Percentiles rank a stretch among this genome's conserved stretches.
Evolutionary conservation across 2,113 vertebrate species (phyloP).

Genomic region (Osmerus mordax): DNA sequence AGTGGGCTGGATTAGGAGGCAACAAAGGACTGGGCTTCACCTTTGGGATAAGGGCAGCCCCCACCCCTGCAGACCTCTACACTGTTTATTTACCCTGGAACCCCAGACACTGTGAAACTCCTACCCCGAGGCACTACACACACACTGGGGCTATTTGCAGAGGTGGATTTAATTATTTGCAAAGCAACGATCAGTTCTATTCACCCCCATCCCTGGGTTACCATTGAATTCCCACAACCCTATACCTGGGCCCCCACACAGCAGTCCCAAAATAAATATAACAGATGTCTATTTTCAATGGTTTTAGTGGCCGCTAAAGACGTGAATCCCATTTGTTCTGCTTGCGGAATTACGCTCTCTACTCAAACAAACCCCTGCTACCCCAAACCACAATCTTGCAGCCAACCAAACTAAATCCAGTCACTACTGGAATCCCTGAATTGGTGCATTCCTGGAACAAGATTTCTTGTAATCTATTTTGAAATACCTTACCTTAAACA

Average conservation of each 20-base stretch:
- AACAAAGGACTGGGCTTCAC: slow-evolving; percentile 70
- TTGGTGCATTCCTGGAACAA: slow-evolving; percentile 50
- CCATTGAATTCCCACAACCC: slow-evolving; percentile 48
- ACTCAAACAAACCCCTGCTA: slow-evolving; percentile 46
- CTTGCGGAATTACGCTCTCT: slow-evolving; percentile 54
- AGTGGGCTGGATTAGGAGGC: slow-evolving; percentile 66
- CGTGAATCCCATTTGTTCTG: slow-evolving; percentile 60
- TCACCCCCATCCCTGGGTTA: slow-evolving; percentile 49
- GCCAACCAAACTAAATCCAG: slow-evolving; percentile 33
- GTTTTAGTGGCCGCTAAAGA: slow-evolving; percentile 60
- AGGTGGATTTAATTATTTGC: slow-evolving; percentile 74
- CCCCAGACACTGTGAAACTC: slow-evolving; percentile 73
- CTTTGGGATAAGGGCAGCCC: slow-evolving; percentile 49
- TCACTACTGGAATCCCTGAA: slow-evolving; percentile 29
- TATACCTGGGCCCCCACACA: slow-evolving; percentile 18
- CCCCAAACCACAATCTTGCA: slow-evolving; percentile 43
- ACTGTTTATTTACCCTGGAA: slow-evolving; percentile 78
- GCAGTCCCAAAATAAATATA: slow-evolving; percentile 60
- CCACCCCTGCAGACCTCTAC: slow-evolving; percentile 65
- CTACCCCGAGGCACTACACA: slow-evolving; percentile 68
- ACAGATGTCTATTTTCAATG: slow-evolving; percentile 61
- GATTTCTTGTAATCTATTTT: slow-evolving; percentile 24
- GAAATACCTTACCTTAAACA: slow-evolving; percentile 30
- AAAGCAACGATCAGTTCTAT: slow-evolving; percentile 60
- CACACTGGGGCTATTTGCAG: slow-evolving; percentile 71